A percentile compares a stretch with the other conserved stretches of the same genome.
These are phyloP conservation scores for Chelonoidis abingdonii DNA, from an alignment of 2,113 vertebrate genomes.

Conservation along the genomic window DNA sequence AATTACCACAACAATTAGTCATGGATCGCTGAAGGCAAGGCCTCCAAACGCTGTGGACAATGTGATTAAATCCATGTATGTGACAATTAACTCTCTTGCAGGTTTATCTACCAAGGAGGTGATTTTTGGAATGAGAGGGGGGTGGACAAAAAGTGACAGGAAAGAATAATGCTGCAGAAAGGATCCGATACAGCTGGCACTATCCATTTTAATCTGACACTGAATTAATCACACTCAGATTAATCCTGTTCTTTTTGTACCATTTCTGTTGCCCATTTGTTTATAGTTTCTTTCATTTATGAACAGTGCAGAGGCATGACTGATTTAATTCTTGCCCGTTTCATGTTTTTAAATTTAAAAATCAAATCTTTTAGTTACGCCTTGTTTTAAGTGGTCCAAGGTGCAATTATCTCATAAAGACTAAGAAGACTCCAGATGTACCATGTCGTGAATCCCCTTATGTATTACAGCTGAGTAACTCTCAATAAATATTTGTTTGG, in stretches of 20 bases:
- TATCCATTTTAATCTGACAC: slow-evolving; percentile 87
- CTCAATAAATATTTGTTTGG: slow-evolving; percentile 94
- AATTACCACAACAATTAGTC: slow-evolving; percentile 93
- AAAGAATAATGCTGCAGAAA: slow-evolving; percentile 74
- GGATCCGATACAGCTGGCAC: slow-evolving; percentile 91
- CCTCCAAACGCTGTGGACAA: slow-evolving; percentile 83
- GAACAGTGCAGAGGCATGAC: slow-evolving; percentile 80
- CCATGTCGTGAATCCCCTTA: slow-evolving; percentile 76
- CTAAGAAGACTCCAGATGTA: slow-evolving; percentile 80
- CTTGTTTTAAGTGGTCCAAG: slow-evolving; percentile 76
- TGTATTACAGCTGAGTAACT: slow-evolving; percentile 83
- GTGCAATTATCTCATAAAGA: slow-evolving; percentile 84
- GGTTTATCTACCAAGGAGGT: slow-evolving; percentile 82
- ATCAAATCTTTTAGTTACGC: slow-evolving; percentile 73
- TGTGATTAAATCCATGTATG: slow-evolving; percentile 98
- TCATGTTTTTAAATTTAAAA: slow-evolving; percentile 83
- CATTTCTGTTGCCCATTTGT: slow-evolving; percentile 81
- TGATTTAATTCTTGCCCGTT: slow-evolving; percentile 83
- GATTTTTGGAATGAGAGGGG: slow-evolving; percentile 73
- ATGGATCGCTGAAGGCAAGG: slow-evolving; percentile 83
- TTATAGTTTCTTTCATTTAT: slow-evolving; percentile 79
- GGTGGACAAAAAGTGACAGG: slow-evolving; percentile 64
- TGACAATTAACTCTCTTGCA: slow-evolving; percentile 95
- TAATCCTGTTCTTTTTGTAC: slow-evolving; percentile 82
- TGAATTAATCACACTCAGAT: slow-evolving; percentile 88